Base-by-base conservation (phyloP, 2,888 invertebrate genomes). In the Druceiella hillmani region DNA sequence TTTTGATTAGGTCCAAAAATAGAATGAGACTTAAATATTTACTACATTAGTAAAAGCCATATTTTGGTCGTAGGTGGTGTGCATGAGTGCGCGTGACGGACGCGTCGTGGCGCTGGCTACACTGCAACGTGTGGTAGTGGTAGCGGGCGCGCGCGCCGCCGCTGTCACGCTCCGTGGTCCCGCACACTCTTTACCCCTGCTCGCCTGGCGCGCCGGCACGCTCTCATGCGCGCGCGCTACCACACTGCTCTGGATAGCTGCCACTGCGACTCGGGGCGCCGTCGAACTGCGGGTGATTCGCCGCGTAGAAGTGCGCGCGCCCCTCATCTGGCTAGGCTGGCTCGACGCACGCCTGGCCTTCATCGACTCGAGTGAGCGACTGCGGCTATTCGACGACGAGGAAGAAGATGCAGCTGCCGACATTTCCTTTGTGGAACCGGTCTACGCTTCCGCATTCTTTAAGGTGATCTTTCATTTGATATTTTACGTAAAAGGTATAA, bases 101-200 rank as follows among this genome's bases (percentile, higher is more conserved):
- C 60, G 69, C 3, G 76, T 97, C 39, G 78, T 97, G 36, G 97
- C 97, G 1, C 78, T 98, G 74, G 97, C 94, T 1, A 94, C 97
- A 1, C 73, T 97, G 31, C 91, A 94, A 0, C 92, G 91, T 66
- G 87, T 90, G 6, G 66, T 71, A 4, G 62, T 71, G 30, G 70
- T 71, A 3, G 70, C 67, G 2, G 70, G 70, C 41, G 66, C 62
- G 6, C 57, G 60, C 22, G 65, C 66, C 2, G 62, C 66, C 0
- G 67, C 67, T 3, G 49, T 67, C 10, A 74, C 90, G 38, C 69
- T 94, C 17, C 81, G 79, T 35, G 82, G 85, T 28, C 78, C 81
- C 1, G 64, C 89, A 0, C 76, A 82, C 37, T 87, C 88, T 4
- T 76, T 97, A 17, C 98, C 98, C 0, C 76, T 95, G 30, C 69